Conservation (phyloP, 2,113 vertebrate species). For the Gambusia holbrooki region DNA sequence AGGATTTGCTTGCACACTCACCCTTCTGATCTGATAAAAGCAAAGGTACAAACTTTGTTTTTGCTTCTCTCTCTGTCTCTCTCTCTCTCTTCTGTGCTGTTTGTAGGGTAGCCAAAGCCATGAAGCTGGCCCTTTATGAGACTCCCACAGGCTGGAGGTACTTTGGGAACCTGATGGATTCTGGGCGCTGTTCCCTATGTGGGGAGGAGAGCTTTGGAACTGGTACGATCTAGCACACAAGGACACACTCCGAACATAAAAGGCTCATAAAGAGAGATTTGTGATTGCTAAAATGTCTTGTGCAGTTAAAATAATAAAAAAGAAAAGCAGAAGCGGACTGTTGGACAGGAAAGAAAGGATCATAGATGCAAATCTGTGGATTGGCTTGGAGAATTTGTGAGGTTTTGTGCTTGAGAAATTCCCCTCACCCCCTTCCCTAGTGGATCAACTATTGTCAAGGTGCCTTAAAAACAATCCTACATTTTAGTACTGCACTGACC, state of each 20-base stretch:
- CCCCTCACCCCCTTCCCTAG: conserved; percentile 15
- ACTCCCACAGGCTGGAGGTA: conserved; percentile 97
- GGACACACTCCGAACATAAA: conserved; percentile 8
- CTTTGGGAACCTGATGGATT: conserved; percentile 98
- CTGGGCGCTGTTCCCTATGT: conserved; percentile 94
- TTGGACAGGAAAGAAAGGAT: conserved; percentile 15
- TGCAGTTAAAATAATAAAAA: background rate
- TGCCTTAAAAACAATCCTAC: conserved; percentile 19
- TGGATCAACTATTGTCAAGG: conserved; percentile 52
- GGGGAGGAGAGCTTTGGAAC: conserved; percentile 99
- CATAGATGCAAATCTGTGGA: conserved; percentile 11
- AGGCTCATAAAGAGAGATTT: conserved; percentile 17
- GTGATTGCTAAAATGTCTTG: conserved; percentile 1
- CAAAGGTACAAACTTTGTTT: conserved; percentile 20
- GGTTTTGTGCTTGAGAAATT: conserved; percentile 41
- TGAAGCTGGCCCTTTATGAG: conserved; percentile 97
- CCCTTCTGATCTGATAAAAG: conserved; percentile 18
- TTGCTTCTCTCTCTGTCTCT: conserved; percentile 31
- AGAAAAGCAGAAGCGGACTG: conserved; percentile 2
- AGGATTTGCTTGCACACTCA: conserved; percentile 31
- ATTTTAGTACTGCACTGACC: conserved; percentile 24
- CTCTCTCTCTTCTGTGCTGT: conserved; percentile 25
- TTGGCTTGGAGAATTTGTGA: conserved; percentile 49
- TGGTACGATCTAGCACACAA: conserved; percentile 77
- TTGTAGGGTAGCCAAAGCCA: conserved; percentile 92